Base-by-base conservation (phyloP, 2,888 invertebrate species). In the Sphaerophoria taeniata region DNA sequence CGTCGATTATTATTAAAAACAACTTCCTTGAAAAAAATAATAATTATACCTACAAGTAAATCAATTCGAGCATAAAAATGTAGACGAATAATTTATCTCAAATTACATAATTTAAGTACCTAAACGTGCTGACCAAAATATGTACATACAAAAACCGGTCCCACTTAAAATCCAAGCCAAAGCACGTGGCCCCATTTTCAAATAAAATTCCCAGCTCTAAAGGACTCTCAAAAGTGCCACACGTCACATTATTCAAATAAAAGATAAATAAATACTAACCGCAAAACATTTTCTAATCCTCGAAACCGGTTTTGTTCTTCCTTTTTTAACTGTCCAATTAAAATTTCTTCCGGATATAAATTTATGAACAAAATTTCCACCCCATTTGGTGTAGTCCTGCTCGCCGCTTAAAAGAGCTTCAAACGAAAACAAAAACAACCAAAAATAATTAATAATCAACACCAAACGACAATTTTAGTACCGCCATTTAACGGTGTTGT, bases 401-500 rank as follows among this genome's bases (percentile, higher is more conserved):
- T 24, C 39, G 3, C 43, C 6, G 3, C 11, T 43, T 12, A 39
- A 39, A 39, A 39, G 9, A 39, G 6, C 3, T 6, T 39, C 39
- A 9, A 14, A 43, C 39, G 24, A 43, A 24, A 24, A 16, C 14
- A 16, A 49, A 49, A 16, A 43, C 3, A 43, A 43, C 3, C 4
- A 9, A 43, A 14, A 70, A 69, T 61, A 77, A 77, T 77, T 69
- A 70, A 69, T 61, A 77, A 77, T 77, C 73, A 43, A 39, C 51
- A 31, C 72, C 63, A 72, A 84, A 69, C 70, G 80, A 85, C 76
- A 69, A 16, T 69, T 85, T 85, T 65, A 77, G 63, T 74, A 70
- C 85, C 63, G 12, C 63, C 81, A 58, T 79, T 81, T 76, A 56
- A 81, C 72, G 58, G 47, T 73, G 76, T 81, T 85, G 80, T 85